Evolutionary conservation across 2,888 invertebrate genomes (phyloP).

Genomic region (Octonoba sinensis): DNA sequence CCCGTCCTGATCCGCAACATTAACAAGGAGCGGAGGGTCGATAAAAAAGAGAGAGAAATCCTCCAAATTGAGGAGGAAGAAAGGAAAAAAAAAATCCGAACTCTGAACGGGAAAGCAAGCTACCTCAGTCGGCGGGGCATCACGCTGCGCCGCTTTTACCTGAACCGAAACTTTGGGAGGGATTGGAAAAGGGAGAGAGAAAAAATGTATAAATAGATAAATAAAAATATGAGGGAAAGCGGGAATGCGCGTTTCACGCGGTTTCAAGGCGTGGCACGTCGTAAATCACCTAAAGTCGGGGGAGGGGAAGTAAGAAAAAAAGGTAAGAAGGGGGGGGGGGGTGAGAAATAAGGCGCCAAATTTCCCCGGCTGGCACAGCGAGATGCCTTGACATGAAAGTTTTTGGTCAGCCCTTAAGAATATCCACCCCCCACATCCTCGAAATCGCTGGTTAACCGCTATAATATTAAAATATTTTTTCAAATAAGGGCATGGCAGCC

Average conservation of each 20-base stretch:
- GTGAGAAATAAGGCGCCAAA: slow-evolving; percentile 47
- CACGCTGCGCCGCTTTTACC: slow-evolving; percentile 33
- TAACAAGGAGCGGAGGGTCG: no score
- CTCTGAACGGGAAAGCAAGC: no score
- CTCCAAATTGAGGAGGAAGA: no score
- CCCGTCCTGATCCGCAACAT: no score
- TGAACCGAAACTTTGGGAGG: slow-evolving; percentile 23
- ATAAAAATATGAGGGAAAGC: background rate
- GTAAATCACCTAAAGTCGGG: slow-evolving; percentile 49
- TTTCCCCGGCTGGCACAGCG: slow-evolving; percentile 46
- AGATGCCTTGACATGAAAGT: slow-evolving; percentile 31
- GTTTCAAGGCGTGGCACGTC: slow-evolving; percentile 51
- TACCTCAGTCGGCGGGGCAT: background rate
- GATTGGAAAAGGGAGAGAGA: background rate
- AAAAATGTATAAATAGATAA: slow-evolving; percentile 21
- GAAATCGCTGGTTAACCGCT: slow-evolving; percentile 32
- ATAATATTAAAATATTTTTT: slow-evolving; percentile 50
- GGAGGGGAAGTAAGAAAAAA: slow-evolving; percentile 18
- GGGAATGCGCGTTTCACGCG: slow-evolving; percentile 32
- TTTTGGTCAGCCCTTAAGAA: background rate
- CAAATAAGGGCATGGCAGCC: slow-evolving; percentile 28
- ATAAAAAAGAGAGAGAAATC: no score
- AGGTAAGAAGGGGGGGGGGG: slow-evolving; percentile 4
- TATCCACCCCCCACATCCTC: slow-evolving; percentile 7
- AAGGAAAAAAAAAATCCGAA: no score